phyloP scores from a whole-genome alignment of 2,797 vertebrate genomes.

The Lycodopsis pacificus region DNA sequence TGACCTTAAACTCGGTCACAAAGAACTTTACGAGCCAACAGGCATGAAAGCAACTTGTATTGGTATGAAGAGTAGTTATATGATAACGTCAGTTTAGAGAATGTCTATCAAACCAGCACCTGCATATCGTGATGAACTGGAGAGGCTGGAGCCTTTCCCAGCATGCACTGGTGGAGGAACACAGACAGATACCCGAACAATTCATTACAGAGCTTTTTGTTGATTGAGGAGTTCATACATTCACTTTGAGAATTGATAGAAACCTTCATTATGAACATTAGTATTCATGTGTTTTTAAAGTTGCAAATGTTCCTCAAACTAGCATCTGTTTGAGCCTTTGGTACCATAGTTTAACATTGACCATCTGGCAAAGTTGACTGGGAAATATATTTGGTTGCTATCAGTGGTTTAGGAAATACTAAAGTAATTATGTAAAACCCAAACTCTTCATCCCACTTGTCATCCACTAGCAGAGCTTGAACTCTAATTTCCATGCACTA shows the following conservation, averaged over 20 bases:
- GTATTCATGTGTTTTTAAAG: neutral
- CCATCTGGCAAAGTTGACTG: neutral
- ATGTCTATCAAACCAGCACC: too few species aligned
- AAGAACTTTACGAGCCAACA: too few species aligned
- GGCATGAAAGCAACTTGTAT: too few species aligned
- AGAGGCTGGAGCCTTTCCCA: neutral
- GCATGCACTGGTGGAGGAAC: neutral
- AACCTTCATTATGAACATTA: neutral
- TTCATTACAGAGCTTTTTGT: neutral
- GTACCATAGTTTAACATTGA: neutral
- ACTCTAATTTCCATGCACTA: constrained; percentile 46
- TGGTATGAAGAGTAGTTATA: too few species aligned
- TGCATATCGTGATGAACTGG: too few species aligned
- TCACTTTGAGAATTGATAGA: neutral
- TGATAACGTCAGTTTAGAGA: too few species aligned
- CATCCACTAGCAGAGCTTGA: neutral
- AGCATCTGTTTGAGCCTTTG: too few species aligned
- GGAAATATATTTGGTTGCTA: constrained; percentile 5
- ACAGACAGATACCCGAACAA: neutral
- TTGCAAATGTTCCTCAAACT: neutral
- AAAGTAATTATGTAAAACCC: constrained; percentile 51
- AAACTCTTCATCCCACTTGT: constrained; percentile 9
- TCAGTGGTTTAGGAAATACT: constrained; percentile 11
- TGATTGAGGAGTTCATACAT: neutral
- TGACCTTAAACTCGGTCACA: neutral